These are phyloP conservation scores for Lepidonotus clava DNA, from an alignment of 2,888 invertebrate genomes.

Conservation along the genomic window DNA sequence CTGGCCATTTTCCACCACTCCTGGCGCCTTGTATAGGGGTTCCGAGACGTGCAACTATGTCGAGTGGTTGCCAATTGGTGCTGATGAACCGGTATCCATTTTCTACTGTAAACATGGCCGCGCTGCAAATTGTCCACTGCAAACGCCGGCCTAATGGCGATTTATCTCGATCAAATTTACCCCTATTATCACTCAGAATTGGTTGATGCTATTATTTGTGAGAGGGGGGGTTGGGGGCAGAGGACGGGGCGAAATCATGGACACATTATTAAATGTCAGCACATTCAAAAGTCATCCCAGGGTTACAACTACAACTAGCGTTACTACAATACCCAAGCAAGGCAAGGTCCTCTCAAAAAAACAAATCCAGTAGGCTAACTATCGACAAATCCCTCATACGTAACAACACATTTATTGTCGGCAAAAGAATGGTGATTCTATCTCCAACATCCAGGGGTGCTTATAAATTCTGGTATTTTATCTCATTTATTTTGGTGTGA, in stretches of 20 bases:
- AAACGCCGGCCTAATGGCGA: conserved; percentile 40
- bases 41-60: neutral
- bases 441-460: no score
- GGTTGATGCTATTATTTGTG: neutral
- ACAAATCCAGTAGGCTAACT: no score
- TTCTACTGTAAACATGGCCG: conserved; percentile 16
- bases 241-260: conserved; percentile 33
- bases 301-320: no score
- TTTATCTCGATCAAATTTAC: conserved; percentile 46
- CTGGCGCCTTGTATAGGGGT: neutral
- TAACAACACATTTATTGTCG: no score
- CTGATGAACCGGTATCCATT: conserved; percentile 46
- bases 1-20: neutral
- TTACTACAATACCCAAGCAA: no score
- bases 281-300: no score
- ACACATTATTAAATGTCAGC: no score
- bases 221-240: neutral
- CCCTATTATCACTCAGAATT: conserved; percentile 33
- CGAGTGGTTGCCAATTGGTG: neutral
- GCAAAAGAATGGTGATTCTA: no score
- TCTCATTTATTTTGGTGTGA: neutral
- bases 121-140: conserved; percentile 13
- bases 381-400: no score
- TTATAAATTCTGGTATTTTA: no score
- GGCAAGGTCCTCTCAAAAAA: no score